A percentile compares a stretch with the other conserved stretches of the same genome.
These are phyloP conservation scores for Discoglossus pictus DNA, from an alignment of 2,797 vertebrate species.

Conservation along the genomic window DNA sequence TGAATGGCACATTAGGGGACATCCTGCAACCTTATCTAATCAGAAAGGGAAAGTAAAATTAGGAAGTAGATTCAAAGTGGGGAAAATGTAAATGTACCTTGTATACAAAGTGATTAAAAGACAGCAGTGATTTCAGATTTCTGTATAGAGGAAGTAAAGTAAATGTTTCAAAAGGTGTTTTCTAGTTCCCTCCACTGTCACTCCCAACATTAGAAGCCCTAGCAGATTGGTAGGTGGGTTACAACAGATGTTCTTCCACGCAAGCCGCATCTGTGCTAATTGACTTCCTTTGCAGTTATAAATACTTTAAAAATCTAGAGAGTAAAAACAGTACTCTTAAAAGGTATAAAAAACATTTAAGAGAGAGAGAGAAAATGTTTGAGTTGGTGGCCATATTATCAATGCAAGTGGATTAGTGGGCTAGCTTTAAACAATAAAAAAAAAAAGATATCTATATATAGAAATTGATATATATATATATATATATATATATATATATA, in stretches of 20 bases:
- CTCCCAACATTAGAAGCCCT: slow-evolving; percentile 22
- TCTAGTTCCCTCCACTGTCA: slow-evolving; percentile 39
- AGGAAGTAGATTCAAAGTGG: slow-evolving; percentile 35
- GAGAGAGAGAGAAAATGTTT: too few relatives aligned
- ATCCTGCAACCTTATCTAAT: slow-evolving; percentile 10
- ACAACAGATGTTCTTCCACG: slow-evolving; percentile 20
- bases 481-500: too few relatives aligned
- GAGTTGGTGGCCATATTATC: too few relatives aligned
- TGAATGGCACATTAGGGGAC: slow-evolving; percentile 1
- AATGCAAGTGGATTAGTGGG: too few relatives aligned
- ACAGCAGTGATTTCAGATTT: slow-evolving; percentile 35
- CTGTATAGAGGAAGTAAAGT: slow-evolving; percentile 24
- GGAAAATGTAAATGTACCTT: neutral
- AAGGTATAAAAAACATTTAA: too few relatives aligned
- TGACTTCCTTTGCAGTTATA: slow-evolving; percentile 11
- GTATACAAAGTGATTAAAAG: neutral
- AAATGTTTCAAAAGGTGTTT: slow-evolving; percentile 41
- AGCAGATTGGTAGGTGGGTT: slow-evolving; percentile 12
- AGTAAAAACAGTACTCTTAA: neutral
- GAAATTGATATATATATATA: too few relatives aligned
- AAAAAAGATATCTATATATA: too few relatives aligned
- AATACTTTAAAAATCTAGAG: neutral
- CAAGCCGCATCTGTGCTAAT: slow-evolving; percentile 21
- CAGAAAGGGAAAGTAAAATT: slow-evolving; percentile 32
- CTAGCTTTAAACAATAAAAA: too few relatives aligned